Percentiles rank a stretch among this genome's conserved stretches.
phyloP scores from a whole-genome alignment of 2,888 invertebrate species.

The Apotomis capreana region DNA sequence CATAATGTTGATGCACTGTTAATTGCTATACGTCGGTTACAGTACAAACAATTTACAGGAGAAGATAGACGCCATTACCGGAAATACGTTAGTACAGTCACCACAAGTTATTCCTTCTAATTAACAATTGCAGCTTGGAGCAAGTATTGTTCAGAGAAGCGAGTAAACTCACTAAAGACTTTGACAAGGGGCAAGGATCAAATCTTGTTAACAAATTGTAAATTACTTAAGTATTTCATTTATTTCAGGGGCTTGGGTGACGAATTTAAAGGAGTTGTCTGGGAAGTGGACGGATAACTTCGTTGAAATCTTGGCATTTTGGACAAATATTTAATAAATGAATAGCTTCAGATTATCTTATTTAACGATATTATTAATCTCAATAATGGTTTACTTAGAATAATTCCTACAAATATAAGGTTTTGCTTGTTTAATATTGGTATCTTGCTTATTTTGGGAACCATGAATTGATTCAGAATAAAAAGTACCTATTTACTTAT shows the following conservation, averaged over 20 bases:
- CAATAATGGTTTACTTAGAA: background rate
- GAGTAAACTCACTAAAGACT: constrained; percentile 30
- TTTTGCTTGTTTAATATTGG: too few species aligned
- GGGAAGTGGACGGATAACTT: background rate
- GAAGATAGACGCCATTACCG: background rate
- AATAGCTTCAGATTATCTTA: background rate
- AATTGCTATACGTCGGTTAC: background rate
- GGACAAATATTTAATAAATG: background rate
- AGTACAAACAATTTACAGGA: too few species aligned
- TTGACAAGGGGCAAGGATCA: constrained; percentile 29
- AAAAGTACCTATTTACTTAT: too few species aligned
- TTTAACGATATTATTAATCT: background rate
- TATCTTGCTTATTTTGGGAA: too few species aligned
- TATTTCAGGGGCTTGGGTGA: background rate
- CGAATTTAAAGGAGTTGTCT: constrained; percentile 5
- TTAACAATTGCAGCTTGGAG: constrained; percentile 19
- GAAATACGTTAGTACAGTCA: background rate
- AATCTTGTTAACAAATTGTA: constrained; percentile 37
- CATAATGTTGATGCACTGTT: too few species aligned
- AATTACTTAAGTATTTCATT: constrained; percentile 30
- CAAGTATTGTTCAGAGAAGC: constrained; percentile 16
- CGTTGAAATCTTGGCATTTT: background rate
- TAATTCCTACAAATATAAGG: background rate
- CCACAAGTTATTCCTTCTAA: constrained; percentile 18
- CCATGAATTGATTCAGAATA: too few species aligned